Evolutionary conservation across 30 jellyfish, hydroid and myxozoan species (phyloP).

Genomic region (Aurelia sp.): DNA sequence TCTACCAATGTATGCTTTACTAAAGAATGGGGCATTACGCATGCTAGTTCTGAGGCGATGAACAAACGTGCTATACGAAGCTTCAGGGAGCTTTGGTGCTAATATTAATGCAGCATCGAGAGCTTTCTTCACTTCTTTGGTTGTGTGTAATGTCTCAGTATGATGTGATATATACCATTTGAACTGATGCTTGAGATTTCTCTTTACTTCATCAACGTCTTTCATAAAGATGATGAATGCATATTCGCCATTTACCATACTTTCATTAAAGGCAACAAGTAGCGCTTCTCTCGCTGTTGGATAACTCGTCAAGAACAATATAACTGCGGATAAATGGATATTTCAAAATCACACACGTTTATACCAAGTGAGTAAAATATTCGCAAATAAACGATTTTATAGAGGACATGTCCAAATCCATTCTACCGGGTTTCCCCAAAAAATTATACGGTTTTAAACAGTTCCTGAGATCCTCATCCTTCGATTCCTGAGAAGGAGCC

Average conservation of each 20-base stretch:
- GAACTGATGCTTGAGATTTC: conserved; percentile 69
- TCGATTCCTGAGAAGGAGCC: too few species aligned
- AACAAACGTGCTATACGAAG: conserved; percentile 35
- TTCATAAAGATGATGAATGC: conserved; percentile 80
- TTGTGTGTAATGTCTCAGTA: conserved; percentile 40
- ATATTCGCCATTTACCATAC: conserved; percentile 81
- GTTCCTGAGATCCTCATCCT: too few species aligned
- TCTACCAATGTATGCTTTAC: conserved; percentile 61
- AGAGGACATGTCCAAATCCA: too few species aligned
- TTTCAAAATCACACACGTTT: too few species aligned
- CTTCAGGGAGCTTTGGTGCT: conserved; percentile 64
- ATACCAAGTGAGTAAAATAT: too few species aligned
- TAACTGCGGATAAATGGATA: conserved; percentile 49
- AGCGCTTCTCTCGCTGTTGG: conserved; percentile 86
- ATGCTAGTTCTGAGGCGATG: conserved; percentile 45
- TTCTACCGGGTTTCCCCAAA: too few species aligned
- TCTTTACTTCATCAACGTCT: conserved; percentile 76
- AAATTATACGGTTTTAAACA: too few species aligned
- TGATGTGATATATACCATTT: conserved; percentile 87
- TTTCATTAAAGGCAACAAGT: conserved; percentile 83
- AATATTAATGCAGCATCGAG: conserved; percentile 66
- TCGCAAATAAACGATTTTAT: too few species aligned
- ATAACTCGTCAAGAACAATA: conserved; percentile 68
- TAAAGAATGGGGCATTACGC: conserved; percentile 71
- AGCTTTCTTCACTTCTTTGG: conserved; percentile 53